phyloP scores from a whole-genome alignment of 2,113 vertebrate genomes.

The Corvus moneduloides region DNA sequence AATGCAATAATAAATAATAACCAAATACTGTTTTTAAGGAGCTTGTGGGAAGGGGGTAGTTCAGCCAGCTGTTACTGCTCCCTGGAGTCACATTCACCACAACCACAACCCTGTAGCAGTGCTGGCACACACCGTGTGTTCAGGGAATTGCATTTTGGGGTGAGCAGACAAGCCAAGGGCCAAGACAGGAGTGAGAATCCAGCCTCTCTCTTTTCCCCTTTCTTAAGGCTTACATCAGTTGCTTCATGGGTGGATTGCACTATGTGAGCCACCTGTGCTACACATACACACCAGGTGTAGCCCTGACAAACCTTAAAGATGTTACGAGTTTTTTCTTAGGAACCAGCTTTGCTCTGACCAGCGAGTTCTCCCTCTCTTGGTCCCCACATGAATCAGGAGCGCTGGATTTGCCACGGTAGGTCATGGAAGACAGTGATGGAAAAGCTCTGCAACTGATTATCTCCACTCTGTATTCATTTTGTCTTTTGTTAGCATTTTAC shows the following conservation, averaged over 20 bases:
- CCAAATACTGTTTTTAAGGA: neutral
- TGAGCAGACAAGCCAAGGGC: neutral
- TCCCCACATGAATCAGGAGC: neutral
- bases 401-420: neutral
- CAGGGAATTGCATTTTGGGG: neutral
- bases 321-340: neutral
- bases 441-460: neutral
- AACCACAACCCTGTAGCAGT: neutral
- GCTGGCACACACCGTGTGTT: neutral
- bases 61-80: neutral
- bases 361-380: neutral
- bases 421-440: neutral
- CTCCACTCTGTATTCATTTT: neutral
- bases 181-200: neutral
- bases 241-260: neutral
- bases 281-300: neutral
- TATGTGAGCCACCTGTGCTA: rapidly evolving
- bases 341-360: neutral
- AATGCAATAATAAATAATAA: slow-evolving; percentile 2
- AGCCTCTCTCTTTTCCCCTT: neutral
- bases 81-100: neutral
- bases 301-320: neutral
- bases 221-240: neutral
- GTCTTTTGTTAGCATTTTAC: neutral
- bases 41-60: neutral